Conservation (phyloP, 2,888 invertebrate species). For the Stenodema calcarata region DNA sequence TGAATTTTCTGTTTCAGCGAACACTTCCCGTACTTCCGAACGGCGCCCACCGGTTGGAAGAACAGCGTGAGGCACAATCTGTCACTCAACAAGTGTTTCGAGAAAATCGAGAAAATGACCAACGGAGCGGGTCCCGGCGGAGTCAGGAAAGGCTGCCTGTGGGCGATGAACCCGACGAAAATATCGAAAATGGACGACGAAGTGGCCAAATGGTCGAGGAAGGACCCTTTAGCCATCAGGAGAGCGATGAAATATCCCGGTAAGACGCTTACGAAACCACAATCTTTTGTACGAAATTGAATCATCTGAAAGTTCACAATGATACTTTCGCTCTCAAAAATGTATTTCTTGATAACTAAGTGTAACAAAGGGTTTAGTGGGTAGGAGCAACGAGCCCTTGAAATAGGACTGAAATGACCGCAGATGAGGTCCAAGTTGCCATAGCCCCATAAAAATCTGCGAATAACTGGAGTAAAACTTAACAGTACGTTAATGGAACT, state of each 20-base stretch:
- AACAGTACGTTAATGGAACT: too few relatives aligned
- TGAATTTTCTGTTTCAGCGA: constrained; percentile 70
- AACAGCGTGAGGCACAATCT: constrained; percentile 97
- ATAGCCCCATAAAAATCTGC: too few relatives aligned
- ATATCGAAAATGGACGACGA: constrained; percentile 97
- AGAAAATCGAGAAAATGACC: constrained; percentile 82
- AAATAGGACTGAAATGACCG: too few relatives aligned
- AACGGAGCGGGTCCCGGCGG: constrained; percentile 60
- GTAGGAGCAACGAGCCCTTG: too few relatives aligned
- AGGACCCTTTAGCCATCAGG: constrained; percentile 90
- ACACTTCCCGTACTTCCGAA: constrained; percentile 98
- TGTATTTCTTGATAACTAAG: too few relatives aligned
- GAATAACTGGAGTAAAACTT: too few relatives aligned
- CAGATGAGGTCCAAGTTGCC: too few relatives aligned
- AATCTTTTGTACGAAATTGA: too few relatives aligned
- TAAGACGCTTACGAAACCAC: constrained; percentile 60
- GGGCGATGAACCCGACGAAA: constrained; percentile 96
- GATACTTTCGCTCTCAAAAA: too few relatives aligned
- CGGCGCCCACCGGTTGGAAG: constrained; percentile 98
- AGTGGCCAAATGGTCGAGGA: constrained; percentile 95
- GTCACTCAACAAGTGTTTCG: constrained; percentile 97
- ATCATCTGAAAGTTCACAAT: too few relatives aligned
- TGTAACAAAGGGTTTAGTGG: too few relatives aligned
- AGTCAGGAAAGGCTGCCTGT: constrained; percentile 75
- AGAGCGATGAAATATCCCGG: constrained; percentile 94